Conservation (phyloP, 1,140 invertebrate genomes). For the Bombus pascuorum region DNA sequence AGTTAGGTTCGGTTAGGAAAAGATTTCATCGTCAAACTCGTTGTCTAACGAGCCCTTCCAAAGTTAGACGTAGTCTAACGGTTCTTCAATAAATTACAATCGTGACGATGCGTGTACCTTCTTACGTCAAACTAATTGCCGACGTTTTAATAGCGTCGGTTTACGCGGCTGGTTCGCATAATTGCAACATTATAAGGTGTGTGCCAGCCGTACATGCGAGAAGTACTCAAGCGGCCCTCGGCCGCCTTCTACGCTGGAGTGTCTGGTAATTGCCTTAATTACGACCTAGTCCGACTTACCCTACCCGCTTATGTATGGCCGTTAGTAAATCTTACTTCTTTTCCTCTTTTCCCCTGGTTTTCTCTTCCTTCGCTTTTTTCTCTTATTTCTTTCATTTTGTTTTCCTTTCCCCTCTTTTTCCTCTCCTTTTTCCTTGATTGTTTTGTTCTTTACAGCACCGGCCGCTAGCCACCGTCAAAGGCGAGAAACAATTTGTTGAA, state of each 20-base stretch:
- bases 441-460: not conserved
- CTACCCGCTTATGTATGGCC: conserved; percentile 51
- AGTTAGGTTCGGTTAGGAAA: not conserved
- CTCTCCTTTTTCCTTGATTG: not conserved
- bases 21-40: no score
- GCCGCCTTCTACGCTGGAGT: conserved; percentile 42
- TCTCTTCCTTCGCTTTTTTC: not conserved
- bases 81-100: conserved; percentile 33
- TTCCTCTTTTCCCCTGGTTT: not conserved
- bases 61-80: not conserved
- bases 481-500: conserved; percentile 39
- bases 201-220: conserved; percentile 58
- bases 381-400: not conserved
- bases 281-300: conserved; percentile 69
- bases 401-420: not conserved
- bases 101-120: conserved; percentile 31
- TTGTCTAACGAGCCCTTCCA: not conserved
- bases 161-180: conserved; percentile 72
- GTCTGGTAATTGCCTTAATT: conserved; percentile 78
- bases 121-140: conserved; percentile 69
- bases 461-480: conserved; percentile 23
- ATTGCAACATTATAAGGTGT: conserved; percentile 73
- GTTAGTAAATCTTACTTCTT: conserved; percentile 33
- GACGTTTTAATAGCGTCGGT: conserved; percentile 73
- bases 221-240: conserved; percentile 58